Conservation (phyloP, 2,888 invertebrate genomes). For the Ectemnius lituratus region DNA sequence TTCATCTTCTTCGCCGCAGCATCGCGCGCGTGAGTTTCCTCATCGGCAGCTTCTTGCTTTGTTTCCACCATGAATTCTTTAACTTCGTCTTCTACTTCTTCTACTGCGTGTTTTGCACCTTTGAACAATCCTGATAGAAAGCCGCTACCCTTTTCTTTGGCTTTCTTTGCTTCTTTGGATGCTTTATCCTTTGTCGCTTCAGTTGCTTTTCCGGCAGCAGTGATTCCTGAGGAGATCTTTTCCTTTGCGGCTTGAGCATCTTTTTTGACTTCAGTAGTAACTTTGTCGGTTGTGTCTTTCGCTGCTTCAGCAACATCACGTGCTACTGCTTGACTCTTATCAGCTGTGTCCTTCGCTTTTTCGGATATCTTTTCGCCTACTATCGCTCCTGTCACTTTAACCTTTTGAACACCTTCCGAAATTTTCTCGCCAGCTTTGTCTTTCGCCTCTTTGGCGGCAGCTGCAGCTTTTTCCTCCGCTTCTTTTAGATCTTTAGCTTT, state of each 20-base stretch:
- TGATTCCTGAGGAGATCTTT: constrained; percentile 43
- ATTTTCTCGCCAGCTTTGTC: constrained; percentile 39
- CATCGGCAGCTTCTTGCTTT: constrained; percentile 65
- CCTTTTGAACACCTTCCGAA: constrained; percentile 13
- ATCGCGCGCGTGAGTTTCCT: constrained; percentile 76
- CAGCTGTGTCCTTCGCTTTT: constrained; percentile 12
- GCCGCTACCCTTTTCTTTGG: constrained; percentile 51
- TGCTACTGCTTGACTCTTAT: constrained; percentile 34
- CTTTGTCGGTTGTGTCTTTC: constrained; percentile 32
- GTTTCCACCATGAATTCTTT: constrained; percentile 79
- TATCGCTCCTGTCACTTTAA: constrained; percentile 67
- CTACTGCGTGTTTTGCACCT: constrained; percentile 54
- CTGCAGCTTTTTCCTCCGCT: constrained; percentile 51
- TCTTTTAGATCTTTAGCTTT: constrained; percentile 38
- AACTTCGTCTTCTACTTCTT: constrained; percentile 56
- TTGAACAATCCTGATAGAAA: constrained; percentile 61
- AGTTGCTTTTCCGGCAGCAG: constrained; percentile 37
- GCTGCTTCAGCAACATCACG: constrained; percentile 33
- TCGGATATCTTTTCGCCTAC: constrained; percentile 67
- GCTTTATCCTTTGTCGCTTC: constrained; percentile 37
- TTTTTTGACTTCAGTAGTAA: constrained; percentile 36
- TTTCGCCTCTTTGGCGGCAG: constrained; percentile 21
- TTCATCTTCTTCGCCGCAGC: constrained; percentile 56
- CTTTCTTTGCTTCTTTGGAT: constrained; percentile 32
- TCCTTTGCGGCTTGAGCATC: constrained; percentile 40